These are phyloP conservation scores for Ips typographus DNA, from an alignment of 1,140 invertebrate species.

Conservation along the genomic window DNA sequence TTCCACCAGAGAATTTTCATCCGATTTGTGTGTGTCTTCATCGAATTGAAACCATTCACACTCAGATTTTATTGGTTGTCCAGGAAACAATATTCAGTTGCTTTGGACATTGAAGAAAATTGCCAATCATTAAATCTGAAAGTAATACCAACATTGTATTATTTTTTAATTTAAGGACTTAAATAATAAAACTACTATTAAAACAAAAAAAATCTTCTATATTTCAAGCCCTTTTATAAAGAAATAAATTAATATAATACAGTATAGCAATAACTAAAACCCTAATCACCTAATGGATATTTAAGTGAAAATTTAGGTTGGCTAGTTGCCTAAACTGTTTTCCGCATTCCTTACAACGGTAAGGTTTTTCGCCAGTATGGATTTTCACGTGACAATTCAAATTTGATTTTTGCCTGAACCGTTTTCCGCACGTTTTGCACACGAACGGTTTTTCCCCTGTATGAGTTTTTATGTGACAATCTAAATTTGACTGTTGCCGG, in stretches of 20 bases:
- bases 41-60: neutral
- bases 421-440: neutral
- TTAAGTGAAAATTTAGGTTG: neutral
- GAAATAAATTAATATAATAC: neutral
- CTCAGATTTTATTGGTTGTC: neutral
- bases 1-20: neutral
- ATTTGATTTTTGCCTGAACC: neutral
- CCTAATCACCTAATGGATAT: neutral
- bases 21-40: neutral
- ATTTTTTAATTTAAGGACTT: neutral
- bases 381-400: neutral
- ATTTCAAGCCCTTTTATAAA: neutral
- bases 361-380: slow-evolving; percentile 4
- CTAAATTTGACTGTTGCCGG: neutral
- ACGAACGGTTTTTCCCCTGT: slow-evolving; percentile 51
- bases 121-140: no score
- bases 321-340: neutral
- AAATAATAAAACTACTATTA: neutral
- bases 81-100: neutral
- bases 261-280: neutral
- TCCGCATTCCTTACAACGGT: neutral
- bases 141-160: neutral
- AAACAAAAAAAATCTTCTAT: neutral
- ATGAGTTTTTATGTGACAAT: neutral
- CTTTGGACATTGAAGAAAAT: neutral